Base-by-base conservation (phyloP, 2,113 vertebrate genomes). In the Loxodonta africana region DNA sequence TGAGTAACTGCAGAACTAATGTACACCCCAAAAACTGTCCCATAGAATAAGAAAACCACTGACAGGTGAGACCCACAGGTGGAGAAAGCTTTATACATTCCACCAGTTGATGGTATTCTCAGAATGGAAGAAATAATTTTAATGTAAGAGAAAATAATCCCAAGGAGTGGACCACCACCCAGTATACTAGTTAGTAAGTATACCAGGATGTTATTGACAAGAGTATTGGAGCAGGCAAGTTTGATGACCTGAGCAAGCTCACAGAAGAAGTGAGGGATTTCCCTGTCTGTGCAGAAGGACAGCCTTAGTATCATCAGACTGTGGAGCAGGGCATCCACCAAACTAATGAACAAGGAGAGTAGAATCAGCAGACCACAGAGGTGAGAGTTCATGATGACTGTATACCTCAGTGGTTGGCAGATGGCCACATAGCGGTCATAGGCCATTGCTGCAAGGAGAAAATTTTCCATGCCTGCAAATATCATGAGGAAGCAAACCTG, bases 1-100 rank as follows among this genome's bases (percentile, higher is more conserved):
- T 73, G 25, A 6, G 63, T 90, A 9, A 95, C 1, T 2, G 77
- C 74, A 21, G 95, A 93, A 41, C 89, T 96, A 25, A 96, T 51
- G 30, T 97, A 96, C 8, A 96, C 78, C 1, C 95, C 93, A 25
- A 97, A 76, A 14, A 41, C 83, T 57, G 93, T 90, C 8, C 95
- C 91, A 30, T 96, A 98, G 74, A 97, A 97, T 57, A 98, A 77
- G 26, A 41, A 94, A 4, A 97, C 97, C 2, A 98, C 78, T 0
- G 77, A 96, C 0, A 97, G 53, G 67, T 98, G 97, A 77, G 97
- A 97, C 1, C 71, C 93, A 78, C 89, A 97, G 15, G 97, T 98
- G 10, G 93, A 96, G 63, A 96, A 94, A 0, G 73, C 97, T 33
- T 94, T 94, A 30, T 78, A 44, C 37, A 51, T 85, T 10, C 92